Evolutionary conservation across 2,113 vertebrate genomes (phyloP).

Genomic region (Syngnathus typhle): DNA sequence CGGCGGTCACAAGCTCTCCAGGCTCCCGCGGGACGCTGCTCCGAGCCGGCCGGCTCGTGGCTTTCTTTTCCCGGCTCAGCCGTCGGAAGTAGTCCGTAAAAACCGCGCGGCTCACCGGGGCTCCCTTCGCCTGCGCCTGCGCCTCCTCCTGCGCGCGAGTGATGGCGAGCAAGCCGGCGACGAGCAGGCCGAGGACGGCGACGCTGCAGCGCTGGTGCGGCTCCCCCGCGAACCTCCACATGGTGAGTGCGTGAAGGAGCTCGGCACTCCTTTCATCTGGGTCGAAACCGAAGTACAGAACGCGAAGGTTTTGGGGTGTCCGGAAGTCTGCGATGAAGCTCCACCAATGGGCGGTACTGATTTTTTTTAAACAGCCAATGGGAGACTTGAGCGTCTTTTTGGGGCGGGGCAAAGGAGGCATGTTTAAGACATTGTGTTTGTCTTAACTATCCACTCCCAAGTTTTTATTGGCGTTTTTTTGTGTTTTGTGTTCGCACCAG

Average conservation of each 20-base stretch:
- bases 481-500: conserved; percentile 9
- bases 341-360: conserved; percentile 23
- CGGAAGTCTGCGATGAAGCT: not conserved
- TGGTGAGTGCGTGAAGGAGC: conserved; percentile 36
- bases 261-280: conserved; percentile 8
- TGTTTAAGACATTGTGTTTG: too few relatives aligned
- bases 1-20: conserved; percentile 69
- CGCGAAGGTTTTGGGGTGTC: not conserved
- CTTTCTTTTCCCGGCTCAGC: conserved; percentile 74
- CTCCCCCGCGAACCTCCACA: conserved; percentile 72
- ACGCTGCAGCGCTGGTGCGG: conserved; percentile 58
- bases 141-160: conserved; percentile 14
- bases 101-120: conserved; percentile 23
- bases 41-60: conserved; percentile 21
- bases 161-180: conserved; percentile 48
- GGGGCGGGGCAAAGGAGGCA: conserved; percentile 4
- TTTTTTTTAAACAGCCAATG: conserved; percentile 12
- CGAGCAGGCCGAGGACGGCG: conserved; percentile 65
- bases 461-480: not conserved
- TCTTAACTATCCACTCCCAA: too few relatives aligned
- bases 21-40: conserved; percentile 20
- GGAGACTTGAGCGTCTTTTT: conserved; percentile 17
- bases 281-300: not conserved
- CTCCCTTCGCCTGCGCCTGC: conserved; percentile 13
- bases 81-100: conserved; percentile 77